Evolutionary conservation across 2,888 invertebrate genomes (phyloP).

Genomic region (Mesorhabditis sp.): DNA sequence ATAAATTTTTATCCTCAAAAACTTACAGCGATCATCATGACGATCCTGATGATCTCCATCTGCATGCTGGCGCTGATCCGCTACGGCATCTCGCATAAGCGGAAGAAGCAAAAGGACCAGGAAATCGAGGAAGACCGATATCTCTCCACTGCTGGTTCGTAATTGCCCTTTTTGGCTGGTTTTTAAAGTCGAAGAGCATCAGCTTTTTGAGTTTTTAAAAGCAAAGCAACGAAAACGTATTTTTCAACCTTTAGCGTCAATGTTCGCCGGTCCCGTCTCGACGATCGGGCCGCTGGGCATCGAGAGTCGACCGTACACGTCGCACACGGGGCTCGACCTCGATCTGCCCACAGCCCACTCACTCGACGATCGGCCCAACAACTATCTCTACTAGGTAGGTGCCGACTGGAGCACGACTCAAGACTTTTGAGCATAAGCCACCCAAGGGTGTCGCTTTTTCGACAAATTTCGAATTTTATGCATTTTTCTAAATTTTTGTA

Average conservation of each 20-base stretch:
- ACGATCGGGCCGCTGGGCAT: constrained; percentile 21
- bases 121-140: constrained; percentile 54
- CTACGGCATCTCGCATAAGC: constrained; percentile 55
- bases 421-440: too few species aligned
- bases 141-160: constrained; percentile 42
- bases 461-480: too few species aligned
- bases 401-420: not conserved
- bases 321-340: constrained; percentile 42
- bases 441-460: too few species aligned
- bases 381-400: constrained; percentile 41
- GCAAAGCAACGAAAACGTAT: too few species aligned
- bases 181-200: not conserved
- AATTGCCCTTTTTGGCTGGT: not conserved
- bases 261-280: constrained; percentile 37
- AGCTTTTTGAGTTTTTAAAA: not conserved
- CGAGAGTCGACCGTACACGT: constrained; percentile 40
- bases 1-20: too few species aligned
- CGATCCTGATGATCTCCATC: constrained; percentile 53
- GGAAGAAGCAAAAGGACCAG: constrained; percentile 56
- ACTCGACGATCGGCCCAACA: constrained; percentile 48
- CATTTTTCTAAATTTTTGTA: too few species aligned
- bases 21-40: constrained; percentile 55
- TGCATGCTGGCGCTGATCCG: constrained; percentile 55
- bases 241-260: constrained; percentile 32
- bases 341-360: constrained; percentile 54